These are phyloP conservation scores for Psophia crepitans DNA, from an alignment of 2,113 vertebrate genomes.

Conservation along the genomic window DNA sequence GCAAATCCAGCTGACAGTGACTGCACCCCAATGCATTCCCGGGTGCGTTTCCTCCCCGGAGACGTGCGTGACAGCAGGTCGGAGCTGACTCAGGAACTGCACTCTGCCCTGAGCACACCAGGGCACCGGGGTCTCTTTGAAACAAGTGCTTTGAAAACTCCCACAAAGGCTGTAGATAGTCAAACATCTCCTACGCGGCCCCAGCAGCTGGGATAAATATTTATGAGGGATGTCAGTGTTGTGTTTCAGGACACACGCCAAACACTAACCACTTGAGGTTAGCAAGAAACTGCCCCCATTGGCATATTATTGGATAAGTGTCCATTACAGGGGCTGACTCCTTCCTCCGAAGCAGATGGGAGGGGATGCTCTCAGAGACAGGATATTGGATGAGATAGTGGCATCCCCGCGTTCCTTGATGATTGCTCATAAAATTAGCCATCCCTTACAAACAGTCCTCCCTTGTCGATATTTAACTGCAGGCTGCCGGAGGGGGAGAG, in stretches of 20 bases:
- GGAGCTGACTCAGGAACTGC: constrained; percentile 4
- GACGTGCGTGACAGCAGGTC: neutral
- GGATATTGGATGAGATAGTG: constrained; percentile 61
- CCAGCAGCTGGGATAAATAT: constrained; percentile 58
- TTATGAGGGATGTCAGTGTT: constrained; percentile 51
- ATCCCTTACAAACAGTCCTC: constrained; percentile 34
- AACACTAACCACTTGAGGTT: constrained; percentile 49
- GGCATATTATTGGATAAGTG: constrained; percentile 66
- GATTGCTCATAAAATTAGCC: constrained; percentile 54
- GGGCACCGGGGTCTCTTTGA: neutral
- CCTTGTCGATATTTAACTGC: constrained; percentile 39
- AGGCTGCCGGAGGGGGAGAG: neutral
- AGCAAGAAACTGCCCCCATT: constrained; percentile 56
- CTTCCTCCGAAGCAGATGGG: constrained; percentile 44
- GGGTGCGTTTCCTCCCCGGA: accelerated
- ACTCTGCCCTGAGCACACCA: neutral
- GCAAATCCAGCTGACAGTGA: neutral
- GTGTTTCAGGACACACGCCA: constrained; percentile 49
- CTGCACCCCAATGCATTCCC: accelerated
- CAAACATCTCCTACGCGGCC: neutral
- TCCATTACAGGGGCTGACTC: constrained; percentile 58
- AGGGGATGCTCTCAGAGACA: constrained; percentile 52
- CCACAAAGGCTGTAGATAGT: neutral
- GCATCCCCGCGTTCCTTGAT: constrained; percentile 30
- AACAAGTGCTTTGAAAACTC: constrained; percentile 2